A percentile compares a stretch with the other conserved stretches of the same genome.
Evolutionary conservation across 1,140 invertebrate genomes (phyloP).

Genomic region (Arion vulgaris): DNA sequence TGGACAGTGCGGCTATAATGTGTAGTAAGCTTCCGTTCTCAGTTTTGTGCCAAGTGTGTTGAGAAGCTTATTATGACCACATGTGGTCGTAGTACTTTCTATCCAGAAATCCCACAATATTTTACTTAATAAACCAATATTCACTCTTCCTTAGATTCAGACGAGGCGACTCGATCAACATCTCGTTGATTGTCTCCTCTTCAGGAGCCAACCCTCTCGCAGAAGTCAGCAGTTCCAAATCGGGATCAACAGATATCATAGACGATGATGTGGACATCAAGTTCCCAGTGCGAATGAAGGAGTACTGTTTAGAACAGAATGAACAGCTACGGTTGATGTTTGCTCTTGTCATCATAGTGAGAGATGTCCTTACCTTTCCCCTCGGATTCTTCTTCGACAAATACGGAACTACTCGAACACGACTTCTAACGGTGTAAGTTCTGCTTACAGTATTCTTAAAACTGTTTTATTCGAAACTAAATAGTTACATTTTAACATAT

Average conservation of each 20-base stretch:
- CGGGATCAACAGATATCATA: not conserved
- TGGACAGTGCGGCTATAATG: no score
- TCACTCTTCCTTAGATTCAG: not conserved
- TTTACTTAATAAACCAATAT: no score
- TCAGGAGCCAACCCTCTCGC: not conserved
- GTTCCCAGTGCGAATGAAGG: not conserved
- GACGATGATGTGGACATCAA: not conserved
- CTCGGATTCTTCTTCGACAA: conserved; percentile 56
- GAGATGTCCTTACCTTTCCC: conserved; percentile 52
- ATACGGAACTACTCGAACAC: conserved; percentile 59
- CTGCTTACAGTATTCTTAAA: no score
- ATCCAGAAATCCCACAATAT: no score
- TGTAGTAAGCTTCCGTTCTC: no score
- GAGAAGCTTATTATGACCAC: no score
- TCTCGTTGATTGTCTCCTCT: conserved; percentile 28
- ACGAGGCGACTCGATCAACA: conserved; percentile 16
- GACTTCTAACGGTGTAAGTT: conserved; percentile 59
- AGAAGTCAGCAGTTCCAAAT: not conserved
- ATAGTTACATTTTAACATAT: no score
- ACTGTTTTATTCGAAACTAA: not conserved
- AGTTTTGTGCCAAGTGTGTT: no score
- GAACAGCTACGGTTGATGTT: conserved; percentile 51
- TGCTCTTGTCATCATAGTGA: conserved; percentile 47
- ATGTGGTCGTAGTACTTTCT: no score
- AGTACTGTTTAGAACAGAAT: conserved; percentile 51